Base-by-base conservation (phyloP, 1,140 invertebrate species). In the Drosophila guanche region DNA sequence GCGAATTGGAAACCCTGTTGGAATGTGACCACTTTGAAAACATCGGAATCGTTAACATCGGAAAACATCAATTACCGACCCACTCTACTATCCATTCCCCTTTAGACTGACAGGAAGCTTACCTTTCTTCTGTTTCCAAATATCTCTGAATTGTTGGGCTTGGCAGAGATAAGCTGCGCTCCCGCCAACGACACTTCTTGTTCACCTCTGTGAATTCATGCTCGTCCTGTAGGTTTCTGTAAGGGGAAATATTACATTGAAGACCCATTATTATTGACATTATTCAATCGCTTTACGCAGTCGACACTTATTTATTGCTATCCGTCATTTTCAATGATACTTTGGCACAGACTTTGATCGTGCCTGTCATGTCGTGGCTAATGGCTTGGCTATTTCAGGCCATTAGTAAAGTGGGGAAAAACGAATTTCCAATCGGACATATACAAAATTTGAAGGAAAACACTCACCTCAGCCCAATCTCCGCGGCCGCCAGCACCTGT, bases 231-330 rank as follows among this genome's bases (percentile, higher is more conserved):
- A 10, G 5, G 55, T 22, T 48, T 8, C 65, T 68, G 54, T 40
- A 59, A 46, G 54, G 40, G 41, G 29, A 70, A 51, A 59, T 54
- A 67, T 66, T 25, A 54, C 25, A 67, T 46, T 67, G 62, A 68
- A 41, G 43, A 68, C 50, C 45, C 45, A 40, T 68, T 68, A 68
- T 56, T 68, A 68, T 67, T 67, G 62, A 47, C 65, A 40, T 29
- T 56, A 68, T 67, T 42, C 65, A 67, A 33, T 67, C 45, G 70
- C 16, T 20, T 70, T 69, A 20, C 45, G 37, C 52, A 47, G 50
- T 68, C 67, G 45, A 53, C 29, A 70, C 22, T 60, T 42, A 71
- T 68, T 50, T 40, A 69, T 59, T 70, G 54, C 60, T 70, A 58
- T 70, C 54, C 52, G 48, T 59, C 55, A 71, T 52, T 41, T 70